Base-by-base conservation (phyloP, 2,888 invertebrate species). In the Diachrysia chrysitis region DNA sequence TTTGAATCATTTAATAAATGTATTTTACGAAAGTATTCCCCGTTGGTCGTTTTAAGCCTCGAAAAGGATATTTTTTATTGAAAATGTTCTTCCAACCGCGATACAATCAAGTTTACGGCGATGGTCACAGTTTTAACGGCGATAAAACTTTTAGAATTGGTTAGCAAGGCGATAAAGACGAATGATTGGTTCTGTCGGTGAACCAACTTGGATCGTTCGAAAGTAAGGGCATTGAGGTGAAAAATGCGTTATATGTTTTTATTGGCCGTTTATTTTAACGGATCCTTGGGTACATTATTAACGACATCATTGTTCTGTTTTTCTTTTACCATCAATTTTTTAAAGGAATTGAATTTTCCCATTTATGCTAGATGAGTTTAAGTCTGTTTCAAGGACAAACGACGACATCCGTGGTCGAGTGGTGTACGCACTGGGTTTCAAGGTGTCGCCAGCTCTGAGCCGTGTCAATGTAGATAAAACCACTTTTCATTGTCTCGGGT, bases 111-210 rank as follows among this genome's bases (percentile, higher is more conserved):
- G 46, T 69, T 71, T 66, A 79, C 59, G 55, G 58, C 25, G 55
- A 66, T 62, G 57, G 68, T 32, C 32, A 42, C 73, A 75, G 68
- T 79, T 73, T 63, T 58, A 64, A 46, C 59, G 14, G 17, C 65
- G 58, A 68, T 76, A 57, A 66, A 72, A 67, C 57, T 76, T 79
- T 66, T 48, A 19, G 46, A 59, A 72, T 78, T 69, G 66, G 42
- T 54, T 65, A 59, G 56, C 25, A 54, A 63, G 63, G 54, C 63
- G 16, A 61, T 66, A 69, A 72, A 76, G 17, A 37, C 53, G 51
- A 66, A 76, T 62, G 14, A 71, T 71, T 25, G 59, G 37, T 75
- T 65, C 16, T 9, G 9, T 48, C 2, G 14, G 7, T 57, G n/a
- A 21, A 37, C 42, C 17, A 29, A n/a, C n/a, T n/a, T n/a, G 9